Evolutionary conservation across 92 coral and sea anemone genomes (phyloP).

Genomic region (Desmophyllum pertusum): DNA sequence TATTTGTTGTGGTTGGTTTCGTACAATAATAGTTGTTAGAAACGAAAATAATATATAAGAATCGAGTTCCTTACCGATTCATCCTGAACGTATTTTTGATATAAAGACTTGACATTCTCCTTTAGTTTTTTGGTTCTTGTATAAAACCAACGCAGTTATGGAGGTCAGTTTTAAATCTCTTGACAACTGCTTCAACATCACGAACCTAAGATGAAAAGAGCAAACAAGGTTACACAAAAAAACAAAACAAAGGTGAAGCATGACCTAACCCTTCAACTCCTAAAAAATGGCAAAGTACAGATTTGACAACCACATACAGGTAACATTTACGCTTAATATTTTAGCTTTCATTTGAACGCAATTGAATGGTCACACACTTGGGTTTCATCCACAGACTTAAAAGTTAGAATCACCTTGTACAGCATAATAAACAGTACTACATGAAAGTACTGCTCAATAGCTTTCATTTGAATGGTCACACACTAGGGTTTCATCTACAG

Average conservation of each 20-base stretch:
- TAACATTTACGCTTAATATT: too few relatives aligned
- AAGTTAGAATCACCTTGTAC: too few relatives aligned
- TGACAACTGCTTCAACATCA: slow-evolving; percentile 97
- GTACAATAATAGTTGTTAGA: not conserved
- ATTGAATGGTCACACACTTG: too few relatives aligned
- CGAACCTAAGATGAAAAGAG: slow-evolving; percentile 66
- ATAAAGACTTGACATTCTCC: slow-evolving; percentile 83
- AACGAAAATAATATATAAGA: not conserved
- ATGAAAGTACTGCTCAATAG: too few relatives aligned
- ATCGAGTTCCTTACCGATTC: slow-evolving; percentile 76
- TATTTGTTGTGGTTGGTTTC: not conserved
- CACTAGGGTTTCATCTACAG: too few relatives aligned
- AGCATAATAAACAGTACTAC: too few relatives aligned
- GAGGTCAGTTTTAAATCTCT: slow-evolving; percentile 95
- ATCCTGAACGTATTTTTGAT: slow-evolving; percentile 96
- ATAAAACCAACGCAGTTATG: slow-evolving; percentile 97
- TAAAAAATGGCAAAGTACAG: too few relatives aligned
- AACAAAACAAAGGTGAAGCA: not conserved
- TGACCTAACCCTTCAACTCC: too few relatives aligned
- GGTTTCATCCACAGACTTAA: too few relatives aligned
- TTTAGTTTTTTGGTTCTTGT: slow-evolving; percentile 98
- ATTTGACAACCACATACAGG: too few relatives aligned
- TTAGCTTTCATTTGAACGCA: too few relatives aligned
- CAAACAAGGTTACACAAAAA: not conserved
- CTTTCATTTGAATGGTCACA: too few relatives aligned